Conservation (phyloP, 23 tunicate species). For the Trididemnum clinides region DNA sequence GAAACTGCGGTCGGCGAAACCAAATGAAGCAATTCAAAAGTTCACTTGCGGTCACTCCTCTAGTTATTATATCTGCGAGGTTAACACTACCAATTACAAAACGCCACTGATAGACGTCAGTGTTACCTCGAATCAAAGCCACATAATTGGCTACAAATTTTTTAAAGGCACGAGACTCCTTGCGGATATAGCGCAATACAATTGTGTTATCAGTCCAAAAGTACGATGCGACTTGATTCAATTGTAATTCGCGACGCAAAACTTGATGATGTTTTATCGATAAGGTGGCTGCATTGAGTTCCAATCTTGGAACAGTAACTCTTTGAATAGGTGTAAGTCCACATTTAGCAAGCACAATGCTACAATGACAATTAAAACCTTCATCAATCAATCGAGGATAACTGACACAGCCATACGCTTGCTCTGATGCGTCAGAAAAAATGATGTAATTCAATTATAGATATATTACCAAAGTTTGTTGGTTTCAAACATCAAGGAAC, state of each 20-base stretch:
- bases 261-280: background rate
- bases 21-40: too few relatives aligned
- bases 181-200: constrained; percentile 40
- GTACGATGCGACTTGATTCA: background rate
- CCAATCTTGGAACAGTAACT: constrained; percentile 14
- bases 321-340: background rate
- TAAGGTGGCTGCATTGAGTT: constrained; percentile 38
- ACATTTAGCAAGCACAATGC: too few relatives aligned
- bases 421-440: too few relatives aligned
- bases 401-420: too few relatives aligned
- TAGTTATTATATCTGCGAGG: constrained; percentile 29
- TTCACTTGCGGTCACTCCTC: constrained; percentile 31
- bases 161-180: constrained; percentile 9
- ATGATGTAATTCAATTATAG: too few relatives aligned
- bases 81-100: constrained; percentile 30
- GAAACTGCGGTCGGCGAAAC: too few relatives aligned
- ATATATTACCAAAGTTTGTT: too few relatives aligned
- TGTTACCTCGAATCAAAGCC: background rate
- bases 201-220: constrained; percentile 27
- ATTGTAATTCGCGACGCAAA: constrained; percentile 25
- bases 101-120: constrained; percentile 22
- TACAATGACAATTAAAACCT: too few relatives aligned
- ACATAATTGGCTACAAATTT: constrained; percentile 55
- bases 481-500: too few relatives aligned
- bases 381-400: too few relatives aligned